Conservation (phyloP, 2,888 invertebrate species). For the Agrochola lota region DNA sequence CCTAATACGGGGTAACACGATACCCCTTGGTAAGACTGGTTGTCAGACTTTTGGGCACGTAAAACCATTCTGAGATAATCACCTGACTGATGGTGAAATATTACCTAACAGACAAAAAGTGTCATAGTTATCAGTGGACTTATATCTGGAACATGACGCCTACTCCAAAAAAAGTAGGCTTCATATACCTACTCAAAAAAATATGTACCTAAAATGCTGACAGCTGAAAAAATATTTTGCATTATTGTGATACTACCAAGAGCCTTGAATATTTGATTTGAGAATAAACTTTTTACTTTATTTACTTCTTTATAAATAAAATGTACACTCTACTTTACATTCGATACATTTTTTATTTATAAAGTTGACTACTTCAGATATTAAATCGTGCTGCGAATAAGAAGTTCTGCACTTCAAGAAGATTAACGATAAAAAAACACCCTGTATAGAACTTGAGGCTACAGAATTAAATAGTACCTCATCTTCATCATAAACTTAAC, state of each 20-base stretch:
- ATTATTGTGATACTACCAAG: background rate
- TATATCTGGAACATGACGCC: too few species aligned
- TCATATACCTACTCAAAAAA: background rate
- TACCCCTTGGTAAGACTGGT: background rate
- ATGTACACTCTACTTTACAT: background rate
- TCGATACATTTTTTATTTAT: conserved; percentile 48
- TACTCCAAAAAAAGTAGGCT: background rate
- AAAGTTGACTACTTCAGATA: conserved; percentile 43
- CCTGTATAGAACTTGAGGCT: conserved; percentile 15
- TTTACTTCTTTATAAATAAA: background rate
- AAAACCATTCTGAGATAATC: background rate
- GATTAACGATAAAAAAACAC: conserved; percentile 34
- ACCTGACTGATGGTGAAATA: background rate
- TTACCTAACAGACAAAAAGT: background rate
- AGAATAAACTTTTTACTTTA: background rate
- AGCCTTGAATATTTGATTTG: background rate
- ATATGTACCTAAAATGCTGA: background rate
- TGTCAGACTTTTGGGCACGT: background rate
- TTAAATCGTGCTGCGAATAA: conserved; percentile 46
- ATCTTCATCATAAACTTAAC: conserved; percentile 64
- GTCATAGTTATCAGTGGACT: background rate
- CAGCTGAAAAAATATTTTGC: background rate
- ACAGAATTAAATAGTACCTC: conserved; percentile 45
- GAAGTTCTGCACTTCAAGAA: background rate
- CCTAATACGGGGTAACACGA: background rate